phyloP scores from a whole-genome alignment of 2,888 invertebrate genomes.

The Tetheella fluctuosa region DNA sequence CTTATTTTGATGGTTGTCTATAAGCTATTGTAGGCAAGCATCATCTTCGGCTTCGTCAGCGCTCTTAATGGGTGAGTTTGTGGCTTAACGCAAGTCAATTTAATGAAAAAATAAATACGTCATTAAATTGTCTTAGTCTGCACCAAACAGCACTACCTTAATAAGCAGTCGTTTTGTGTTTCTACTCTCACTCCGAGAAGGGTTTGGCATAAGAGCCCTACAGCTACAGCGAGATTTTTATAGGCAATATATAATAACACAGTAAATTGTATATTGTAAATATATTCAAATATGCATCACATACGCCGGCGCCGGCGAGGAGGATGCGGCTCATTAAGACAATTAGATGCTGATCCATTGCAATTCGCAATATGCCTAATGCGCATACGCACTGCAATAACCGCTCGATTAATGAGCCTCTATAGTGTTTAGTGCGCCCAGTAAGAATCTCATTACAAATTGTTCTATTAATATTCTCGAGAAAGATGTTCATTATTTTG shows the following conservation, averaged over 20 bases:
- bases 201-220: too few species aligned
- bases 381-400: constrained; percentile 32
- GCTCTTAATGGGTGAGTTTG: too few species aligned
- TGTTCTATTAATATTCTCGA: not conserved
- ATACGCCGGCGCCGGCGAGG: constrained; percentile 54
- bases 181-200: too few species aligned
- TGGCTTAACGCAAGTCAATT: too few species aligned
- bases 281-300: constrained; percentile 6
- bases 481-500: not conserved
- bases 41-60: too few species aligned
- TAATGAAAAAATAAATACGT: too few species aligned
- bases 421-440: constrained; percentile 3
- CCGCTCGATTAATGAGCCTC: not conserved
- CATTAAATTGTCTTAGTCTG: too few species aligned
- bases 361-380: constrained; percentile 31
- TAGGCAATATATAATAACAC: not conserved
- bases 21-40: too few species aligned
- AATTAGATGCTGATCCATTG: constrained; percentile 70
- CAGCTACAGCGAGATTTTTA: not conserved
- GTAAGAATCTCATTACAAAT: constrained; percentile 2
- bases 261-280: not conserved
- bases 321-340: constrained; percentile 73
- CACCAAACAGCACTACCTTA: too few species aligned
- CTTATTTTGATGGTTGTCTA: too few species aligned
- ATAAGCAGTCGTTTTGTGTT: too few species aligned